Conservation (phyloP, 2,113 vertebrate species). For the Catharus minimus region DNA sequence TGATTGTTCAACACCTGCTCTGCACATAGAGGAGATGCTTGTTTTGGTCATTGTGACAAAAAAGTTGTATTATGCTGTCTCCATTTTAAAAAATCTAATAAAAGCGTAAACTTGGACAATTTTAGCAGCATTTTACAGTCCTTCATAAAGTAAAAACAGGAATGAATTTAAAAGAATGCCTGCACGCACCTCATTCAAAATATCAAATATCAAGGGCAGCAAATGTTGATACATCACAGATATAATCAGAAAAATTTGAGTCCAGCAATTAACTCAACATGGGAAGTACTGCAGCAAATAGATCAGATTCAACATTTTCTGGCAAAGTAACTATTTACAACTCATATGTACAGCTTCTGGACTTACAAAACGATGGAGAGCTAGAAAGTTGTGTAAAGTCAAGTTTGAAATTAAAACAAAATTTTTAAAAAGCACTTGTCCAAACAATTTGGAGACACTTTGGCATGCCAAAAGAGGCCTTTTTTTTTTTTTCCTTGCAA, state of each 20-base stretch:
- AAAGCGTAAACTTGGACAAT: constrained; percentile 48
- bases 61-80: neutral
- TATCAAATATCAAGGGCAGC: neutral
- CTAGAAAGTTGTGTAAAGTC: constrained; percentile 47
- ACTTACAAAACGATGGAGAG: neutral
- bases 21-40: neutral
- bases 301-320: constrained; percentile 23
- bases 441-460: constrained; percentile 30
- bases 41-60: constrained; percentile 6
- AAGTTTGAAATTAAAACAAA: neutral
- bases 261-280: constrained; percentile 21
- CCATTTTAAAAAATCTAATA: neutral
- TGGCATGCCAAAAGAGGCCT: constrained; percentile 16
- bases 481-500: neutral
- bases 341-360: constrained; percentile 35
- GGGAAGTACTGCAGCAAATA: neutral
- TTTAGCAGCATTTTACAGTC: constrained; percentile 74
- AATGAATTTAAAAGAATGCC: constrained; percentile 49
- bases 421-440: neutral
- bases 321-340: constrained; percentile 51
- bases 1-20: constrained; percentile 20
- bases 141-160: constrained; percentile 61
- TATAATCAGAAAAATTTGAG: neutral
- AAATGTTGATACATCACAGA: neutral
- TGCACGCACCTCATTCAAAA: constrained; percentile 42